Evolutionary conservation across 2,888 invertebrate genomes (phyloP).

Genomic region (Drosophila robusta): DNA sequence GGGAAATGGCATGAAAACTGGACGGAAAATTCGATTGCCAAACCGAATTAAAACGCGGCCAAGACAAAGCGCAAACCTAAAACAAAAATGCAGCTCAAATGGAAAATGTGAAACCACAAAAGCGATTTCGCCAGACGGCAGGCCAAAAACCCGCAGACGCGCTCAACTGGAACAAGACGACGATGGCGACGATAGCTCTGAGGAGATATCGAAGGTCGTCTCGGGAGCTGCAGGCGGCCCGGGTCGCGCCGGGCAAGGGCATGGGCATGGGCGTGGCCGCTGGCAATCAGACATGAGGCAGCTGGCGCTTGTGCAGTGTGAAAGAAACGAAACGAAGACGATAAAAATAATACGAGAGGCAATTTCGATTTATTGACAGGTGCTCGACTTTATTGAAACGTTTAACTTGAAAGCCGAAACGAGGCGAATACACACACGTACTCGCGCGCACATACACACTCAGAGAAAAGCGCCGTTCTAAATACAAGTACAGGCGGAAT

Average conservation of each 20-base stretch:
- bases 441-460: background rate
- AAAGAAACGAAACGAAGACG: conserved; percentile 68
- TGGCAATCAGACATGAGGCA: conserved; percentile 68
- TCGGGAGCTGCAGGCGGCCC: conserved; percentile 21
- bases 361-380: conserved; percentile 82
- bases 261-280: conserved; percentile 57
- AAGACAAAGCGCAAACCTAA: conserved; percentile 42
- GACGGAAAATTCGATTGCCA: conserved; percentile 72
- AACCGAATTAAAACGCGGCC: conserved; percentile 65
- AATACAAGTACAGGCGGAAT: background rate
- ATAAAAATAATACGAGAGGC: conserved; percentile 80
- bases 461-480: background rate
- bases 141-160: conserved; percentile 57
- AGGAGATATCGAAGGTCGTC: conserved; percentile 45
- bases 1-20: conserved; percentile 61
- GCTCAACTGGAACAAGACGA: conserved; percentile 72
- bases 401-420: conserved; percentile 68
- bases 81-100: conserved; percentile 30
- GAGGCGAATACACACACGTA: conserved; percentile 8
- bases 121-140: conserved; percentile 28
- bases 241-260: conserved; percentile 25
- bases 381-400: conserved; percentile 82
- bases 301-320: conserved; percentile 70
- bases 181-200: conserved; percentile 37
- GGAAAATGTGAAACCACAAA: conserved; percentile 58